A percentile compares a stretch with the other conserved stretches of the same genome.
These are phyloP conservation scores for Limnothrissa miodon DNA, from an alignment of 2,113 vertebrate genomes.

Conservation along the genomic window DNA sequence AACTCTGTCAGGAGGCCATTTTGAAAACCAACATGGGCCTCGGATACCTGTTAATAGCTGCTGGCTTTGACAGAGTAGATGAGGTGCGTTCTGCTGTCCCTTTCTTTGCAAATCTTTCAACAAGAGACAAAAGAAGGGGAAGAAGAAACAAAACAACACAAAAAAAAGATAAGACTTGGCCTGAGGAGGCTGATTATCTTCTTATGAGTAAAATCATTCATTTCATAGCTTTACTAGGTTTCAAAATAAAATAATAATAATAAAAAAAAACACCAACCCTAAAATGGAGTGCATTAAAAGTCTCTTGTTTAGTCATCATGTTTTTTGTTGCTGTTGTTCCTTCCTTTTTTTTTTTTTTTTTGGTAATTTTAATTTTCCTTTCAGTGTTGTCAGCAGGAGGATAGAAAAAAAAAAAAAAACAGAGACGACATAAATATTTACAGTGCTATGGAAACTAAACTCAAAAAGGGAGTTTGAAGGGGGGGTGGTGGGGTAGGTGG, in stretches of 20 bases:
- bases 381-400: conserved; percentile 72
- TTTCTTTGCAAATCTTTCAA: background rate
- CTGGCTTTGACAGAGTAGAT: background rate
- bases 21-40: background rate
- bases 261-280: conserved; percentile 26
- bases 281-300: conserved; percentile 78
- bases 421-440: conserved; percentile 80
- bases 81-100: background rate
- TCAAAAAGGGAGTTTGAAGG: conserved; percentile 41
- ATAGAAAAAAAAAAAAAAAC: no score
- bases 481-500: no score
- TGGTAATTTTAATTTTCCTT: conserved; percentile 70
- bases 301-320: conserved; percentile 39
- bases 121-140: background rate
- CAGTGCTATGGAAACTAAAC: conserved; percentile 88
- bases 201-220: background rate
- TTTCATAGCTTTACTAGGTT: conserved; percentile 61
- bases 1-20: background rate
- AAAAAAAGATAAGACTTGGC: conserved; percentile 14
- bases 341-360: conserved; percentile 76
- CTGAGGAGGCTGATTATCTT: conserved; percentile 34
- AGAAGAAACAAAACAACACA: background rate
- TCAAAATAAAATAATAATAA: background rate
- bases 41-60: conserved; percentile 27
- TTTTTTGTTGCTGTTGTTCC: conserved; percentile 64